These are phyloP conservation scores for Asbolus verrucosus DNA, from an alignment of 1,140 invertebrate genomes.

Conservation along the genomic window DNA sequence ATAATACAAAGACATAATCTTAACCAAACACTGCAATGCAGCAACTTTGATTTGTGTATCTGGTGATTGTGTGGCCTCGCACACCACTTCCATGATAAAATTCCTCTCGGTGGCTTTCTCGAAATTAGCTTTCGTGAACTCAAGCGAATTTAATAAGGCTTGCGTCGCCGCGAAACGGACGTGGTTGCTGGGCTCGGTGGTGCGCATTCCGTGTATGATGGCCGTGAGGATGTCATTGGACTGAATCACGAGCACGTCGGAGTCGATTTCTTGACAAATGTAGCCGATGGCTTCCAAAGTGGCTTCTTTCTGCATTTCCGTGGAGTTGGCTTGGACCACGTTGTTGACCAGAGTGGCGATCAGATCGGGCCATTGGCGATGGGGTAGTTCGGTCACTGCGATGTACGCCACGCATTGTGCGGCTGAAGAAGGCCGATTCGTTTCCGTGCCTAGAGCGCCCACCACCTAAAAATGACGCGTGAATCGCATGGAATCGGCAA, in stretches of 20 bases:
- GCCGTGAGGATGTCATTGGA: constrained; percentile 98
- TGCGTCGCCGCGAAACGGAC: constrained; percentile 95
- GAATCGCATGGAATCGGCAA: constrained; percentile 39
- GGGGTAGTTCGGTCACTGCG: constrained; percentile 94
- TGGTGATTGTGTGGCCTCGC: constrained; percentile 86
- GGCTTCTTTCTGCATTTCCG: constrained; percentile 95
- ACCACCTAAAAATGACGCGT: constrained; percentile 77
- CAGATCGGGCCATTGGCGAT: constrained; percentile 86
- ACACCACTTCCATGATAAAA: constrained; percentile 99
- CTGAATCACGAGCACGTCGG: constrained; percentile 89
- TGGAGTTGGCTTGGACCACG: constrained; percentile 84
- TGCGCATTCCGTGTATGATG: constrained; percentile 95
- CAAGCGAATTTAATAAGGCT: constrained; percentile 97
- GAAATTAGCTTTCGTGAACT: constrained; percentile 99
- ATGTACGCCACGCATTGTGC: constrained; percentile 99
- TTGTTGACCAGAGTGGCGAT: constrained; percentile 90
- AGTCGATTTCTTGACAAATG: constrained; percentile 86
- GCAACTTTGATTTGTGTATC: constrained; percentile 94
- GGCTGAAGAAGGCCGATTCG: constrained; percentile 92
- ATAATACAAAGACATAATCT: constrained; percentile 99
- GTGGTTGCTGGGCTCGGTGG: constrained; percentile 83
- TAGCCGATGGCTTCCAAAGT: constrained; percentile 96
- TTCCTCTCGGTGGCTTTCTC: constrained; percentile 97
- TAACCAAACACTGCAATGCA: constrained; percentile 97
- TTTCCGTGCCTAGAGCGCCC: constrained; percentile 94